Percentiles rank a stretch among this genome's conserved stretches.
phyloP scores from a whole-genome alignment of 2,797 vertebrate species.

The Rhynchotus rufescens region DNA sequence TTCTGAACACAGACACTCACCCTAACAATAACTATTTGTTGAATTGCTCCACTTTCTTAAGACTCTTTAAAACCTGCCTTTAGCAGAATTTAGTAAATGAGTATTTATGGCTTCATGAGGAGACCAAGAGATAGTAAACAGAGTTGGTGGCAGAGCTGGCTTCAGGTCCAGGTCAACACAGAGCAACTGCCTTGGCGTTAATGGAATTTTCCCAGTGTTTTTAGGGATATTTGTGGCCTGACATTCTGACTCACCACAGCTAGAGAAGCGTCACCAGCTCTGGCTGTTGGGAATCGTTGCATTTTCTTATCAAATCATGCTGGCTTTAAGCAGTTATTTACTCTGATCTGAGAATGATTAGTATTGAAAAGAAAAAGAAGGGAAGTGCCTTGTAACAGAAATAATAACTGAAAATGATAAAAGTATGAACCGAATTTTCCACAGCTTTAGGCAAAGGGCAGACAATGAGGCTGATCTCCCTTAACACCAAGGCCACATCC shows the following conservation, averaged over 20 bases:
- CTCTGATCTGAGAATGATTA: background rate
- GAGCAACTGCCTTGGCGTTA: background rate
- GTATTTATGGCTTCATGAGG: background rate
- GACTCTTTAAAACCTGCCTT: background rate
- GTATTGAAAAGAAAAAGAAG: background rate
- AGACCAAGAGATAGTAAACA: background rate
- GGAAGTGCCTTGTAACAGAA: background rate
- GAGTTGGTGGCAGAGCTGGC: background rate
- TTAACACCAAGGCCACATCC: background rate
- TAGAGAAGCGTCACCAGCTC: background rate
- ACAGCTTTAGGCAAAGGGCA: background rate
- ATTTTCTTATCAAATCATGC: background rate
- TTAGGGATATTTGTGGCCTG: background rate
- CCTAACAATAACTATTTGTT: background rate
- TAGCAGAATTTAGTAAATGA: background rate
- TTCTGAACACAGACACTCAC: background rate
- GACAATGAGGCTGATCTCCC: background rate
- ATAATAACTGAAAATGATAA: background rate
- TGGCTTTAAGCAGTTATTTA: background rate
- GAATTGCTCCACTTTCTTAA: background rate
- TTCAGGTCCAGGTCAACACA: background rate
- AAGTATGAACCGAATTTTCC: background rate
- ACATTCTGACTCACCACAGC: background rate
- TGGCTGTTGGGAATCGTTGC: background rate
- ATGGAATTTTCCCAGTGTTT: background rate